phyloP scores from a whole-genome alignment of 2,888 invertebrate genomes.

The Hydrotaea cyrtoneurina region DNA sequence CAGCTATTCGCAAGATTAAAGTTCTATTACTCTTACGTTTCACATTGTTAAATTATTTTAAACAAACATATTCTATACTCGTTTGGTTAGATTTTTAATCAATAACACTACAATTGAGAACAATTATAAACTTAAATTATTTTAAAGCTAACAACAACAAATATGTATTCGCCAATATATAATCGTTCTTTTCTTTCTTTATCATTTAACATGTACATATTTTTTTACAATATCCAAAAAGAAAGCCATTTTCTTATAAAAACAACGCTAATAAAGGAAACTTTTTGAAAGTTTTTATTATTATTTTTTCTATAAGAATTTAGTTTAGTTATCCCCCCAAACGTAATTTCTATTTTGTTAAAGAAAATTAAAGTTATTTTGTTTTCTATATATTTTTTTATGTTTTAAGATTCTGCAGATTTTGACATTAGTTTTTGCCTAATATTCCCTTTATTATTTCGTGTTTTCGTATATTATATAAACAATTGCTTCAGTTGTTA shows the following conservation, averaged over 20 bases:
- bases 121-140: neutral
- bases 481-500: neutral
- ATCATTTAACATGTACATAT: neutral
- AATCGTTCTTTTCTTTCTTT: neutral
- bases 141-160: slow-evolving; percentile 4
- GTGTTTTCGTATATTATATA: neutral
- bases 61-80: neutral
- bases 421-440: neutral
- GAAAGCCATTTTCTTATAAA: neutral
- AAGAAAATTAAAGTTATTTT: neutral
- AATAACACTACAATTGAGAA: neutral
- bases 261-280: neutral
- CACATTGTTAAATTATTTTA: slow-evolving; percentile 26
- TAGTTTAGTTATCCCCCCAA: neutral
- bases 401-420: neutral
- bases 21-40: neutral
- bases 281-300: slow-evolving; percentile 36
- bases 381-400: neutral
- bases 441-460: neutral
- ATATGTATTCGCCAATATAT: neutral
- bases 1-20: slow-evolving; percentile 69
- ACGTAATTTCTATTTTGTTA: neutral
- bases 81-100: neutral
- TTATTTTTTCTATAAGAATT: slow-evolving; percentile 22
- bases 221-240: neutral